A percentile compares a stretch with the other conserved stretches of the same genome.
Evolutionary conservation across 1,140 invertebrate species (phyloP).

Genomic region (Aradophagus sp.): DNA sequence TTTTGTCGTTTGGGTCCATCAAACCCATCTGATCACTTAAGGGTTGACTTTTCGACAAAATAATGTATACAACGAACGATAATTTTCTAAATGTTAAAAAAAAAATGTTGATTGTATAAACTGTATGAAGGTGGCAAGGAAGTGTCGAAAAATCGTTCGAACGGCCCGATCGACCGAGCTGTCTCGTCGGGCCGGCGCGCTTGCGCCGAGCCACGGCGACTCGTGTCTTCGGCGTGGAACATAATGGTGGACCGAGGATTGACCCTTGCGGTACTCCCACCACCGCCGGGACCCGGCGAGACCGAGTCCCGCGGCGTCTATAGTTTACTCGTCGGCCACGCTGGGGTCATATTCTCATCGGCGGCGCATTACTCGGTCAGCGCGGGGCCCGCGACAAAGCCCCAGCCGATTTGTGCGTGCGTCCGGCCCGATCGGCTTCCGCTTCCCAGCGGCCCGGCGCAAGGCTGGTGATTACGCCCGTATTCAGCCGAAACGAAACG

Average conservation of each 20-base stretch:
- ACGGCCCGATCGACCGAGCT: slow-evolving; percentile 16
- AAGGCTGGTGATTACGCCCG: slow-evolving; percentile 11
- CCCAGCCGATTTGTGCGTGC: no score
- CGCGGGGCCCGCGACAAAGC: slow-evolving; percentile 1
- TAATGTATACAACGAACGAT: no score
- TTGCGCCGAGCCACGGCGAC: slow-evolving; percentile 42
- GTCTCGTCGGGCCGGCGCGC: slow-evolving; percentile 33
- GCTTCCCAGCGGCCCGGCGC: not conserved
- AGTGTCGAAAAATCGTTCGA: no score
- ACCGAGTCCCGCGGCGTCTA: slow-evolving; percentile 52
- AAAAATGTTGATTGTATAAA: no score
- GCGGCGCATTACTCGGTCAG: slow-evolving; percentile 60
- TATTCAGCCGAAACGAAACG: slow-evolving; percentile 20
- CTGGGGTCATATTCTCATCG: slow-evolving; percentile 71
- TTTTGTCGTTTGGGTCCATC: no score
- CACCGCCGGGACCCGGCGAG: slow-evolving; percentile 45
- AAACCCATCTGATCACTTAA: no score
- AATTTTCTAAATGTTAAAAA: no score
- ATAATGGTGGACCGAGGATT: slow-evolving; percentile 63
- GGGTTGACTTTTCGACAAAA: no score
- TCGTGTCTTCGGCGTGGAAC: slow-evolving; percentile 55
- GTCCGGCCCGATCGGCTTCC: no score
- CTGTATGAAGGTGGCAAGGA: no score
- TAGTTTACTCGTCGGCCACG: slow-evolving; percentile 57
- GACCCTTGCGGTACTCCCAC: slow-evolving; percentile 71